These are phyloP conservation scores for Oxygymnocypris stewartii DNA, from an alignment of 2,113 vertebrate genomes.

Conservation along the genomic window DNA sequence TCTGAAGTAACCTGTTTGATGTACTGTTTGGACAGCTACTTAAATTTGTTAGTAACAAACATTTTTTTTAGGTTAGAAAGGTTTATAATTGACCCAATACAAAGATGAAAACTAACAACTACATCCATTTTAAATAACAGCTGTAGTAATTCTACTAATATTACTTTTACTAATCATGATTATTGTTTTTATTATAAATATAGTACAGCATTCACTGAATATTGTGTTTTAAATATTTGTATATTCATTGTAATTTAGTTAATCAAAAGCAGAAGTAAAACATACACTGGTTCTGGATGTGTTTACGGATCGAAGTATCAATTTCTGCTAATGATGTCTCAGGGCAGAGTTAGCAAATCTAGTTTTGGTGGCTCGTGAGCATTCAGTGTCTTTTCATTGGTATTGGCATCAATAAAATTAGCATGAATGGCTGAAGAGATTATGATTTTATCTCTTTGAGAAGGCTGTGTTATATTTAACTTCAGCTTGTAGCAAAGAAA, in stretches of 20 bases:
- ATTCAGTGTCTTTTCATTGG: not conserved
- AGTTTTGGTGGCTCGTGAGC: not conserved
- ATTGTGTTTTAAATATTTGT: not conserved
- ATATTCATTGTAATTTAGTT: not conserved
- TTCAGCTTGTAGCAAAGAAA: not conserved
- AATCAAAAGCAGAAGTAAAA: not conserved
- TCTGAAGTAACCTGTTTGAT: not conserved
- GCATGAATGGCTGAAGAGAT: not conserved
- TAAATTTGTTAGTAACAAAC: not conserved
- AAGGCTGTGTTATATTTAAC: slow-evolving; percentile 7
- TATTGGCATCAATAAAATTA: not conserved
- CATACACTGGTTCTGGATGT: not conserved
- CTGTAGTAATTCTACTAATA: not conserved
- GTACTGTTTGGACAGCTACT: not conserved
- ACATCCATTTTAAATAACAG: not conserved
- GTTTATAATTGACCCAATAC: not conserved
- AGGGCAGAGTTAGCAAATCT: not conserved
- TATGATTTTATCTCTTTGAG: not conserved
- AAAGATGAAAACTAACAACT: not conserved
- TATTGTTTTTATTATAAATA: not conserved
- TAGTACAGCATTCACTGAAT: not conserved
- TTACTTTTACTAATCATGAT: not conserved
- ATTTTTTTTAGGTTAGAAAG: not conserved
- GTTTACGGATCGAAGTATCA: not conserved
- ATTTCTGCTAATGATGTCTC: not conserved